Evolutionary conservation across 2,888 invertebrate genomes (phyloP).

Genomic region (Cataglyphis livida): DNA sequence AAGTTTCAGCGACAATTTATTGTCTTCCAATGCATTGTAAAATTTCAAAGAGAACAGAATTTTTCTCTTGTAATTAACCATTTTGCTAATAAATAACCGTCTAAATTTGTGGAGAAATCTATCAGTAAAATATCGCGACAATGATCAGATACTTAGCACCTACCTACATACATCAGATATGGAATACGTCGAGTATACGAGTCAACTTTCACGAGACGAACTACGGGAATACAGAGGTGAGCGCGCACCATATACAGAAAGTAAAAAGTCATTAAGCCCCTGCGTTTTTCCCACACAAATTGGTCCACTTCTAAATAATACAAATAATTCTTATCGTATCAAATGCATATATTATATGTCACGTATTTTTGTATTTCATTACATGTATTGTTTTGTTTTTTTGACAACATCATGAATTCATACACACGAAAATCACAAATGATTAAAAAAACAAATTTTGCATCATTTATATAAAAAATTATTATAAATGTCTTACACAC

Average conservation of each 20-base stretch:
- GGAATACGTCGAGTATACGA: conserved; percentile 40
- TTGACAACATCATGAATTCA: too few species aligned
- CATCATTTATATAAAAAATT: neutral
- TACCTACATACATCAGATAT: conserved; percentile 51
- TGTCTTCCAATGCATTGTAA: neutral
- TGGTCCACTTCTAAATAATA: conserved; percentile 71
- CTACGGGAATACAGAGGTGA: conserved; percentile 58
- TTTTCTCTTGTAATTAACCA: neutral
- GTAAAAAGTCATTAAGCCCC: conserved; percentile 62
- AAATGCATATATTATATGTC: neutral
- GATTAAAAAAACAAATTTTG: neutral
- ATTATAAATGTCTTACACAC: neutral
- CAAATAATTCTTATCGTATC: conserved; percentile 68
- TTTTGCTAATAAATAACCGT: neutral
- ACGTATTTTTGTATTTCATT: neutral
- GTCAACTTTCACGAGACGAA: conserved; percentile 73
- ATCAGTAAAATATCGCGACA: neutral
- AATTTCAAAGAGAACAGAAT: neutral
- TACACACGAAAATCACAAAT: neutral
- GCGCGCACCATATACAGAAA: conserved; percentile 68
- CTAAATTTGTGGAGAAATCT: neutral
- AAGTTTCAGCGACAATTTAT: neutral
- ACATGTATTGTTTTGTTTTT: neutral
- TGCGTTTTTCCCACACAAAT: conserved; percentile 61
- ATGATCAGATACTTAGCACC: neutral